Evolutionary conservation across 2,797 vertebrate genomes (phyloP).

Genomic region (Lutra lutra): DNA sequence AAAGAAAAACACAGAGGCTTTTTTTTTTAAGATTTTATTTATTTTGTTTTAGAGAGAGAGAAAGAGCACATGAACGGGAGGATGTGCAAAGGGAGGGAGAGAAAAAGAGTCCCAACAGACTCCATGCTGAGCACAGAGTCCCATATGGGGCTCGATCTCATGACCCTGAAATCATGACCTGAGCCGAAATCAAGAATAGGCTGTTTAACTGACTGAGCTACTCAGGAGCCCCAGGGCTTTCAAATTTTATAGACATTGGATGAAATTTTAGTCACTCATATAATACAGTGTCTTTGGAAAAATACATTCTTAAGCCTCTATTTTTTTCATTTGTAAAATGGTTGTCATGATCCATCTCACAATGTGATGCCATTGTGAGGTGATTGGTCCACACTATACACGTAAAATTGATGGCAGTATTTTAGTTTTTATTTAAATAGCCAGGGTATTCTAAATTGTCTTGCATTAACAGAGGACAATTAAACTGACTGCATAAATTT

Average conservation of each 20-base stretch:
- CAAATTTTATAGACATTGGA: not conserved
- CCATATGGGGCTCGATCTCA: not conserved
- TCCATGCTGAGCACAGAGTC: not conserved
- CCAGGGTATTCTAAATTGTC: not conserved
- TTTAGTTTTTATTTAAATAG: not conserved
- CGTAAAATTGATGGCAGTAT: not conserved
- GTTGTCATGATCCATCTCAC: not conserved
- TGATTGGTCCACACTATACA: not conserved
- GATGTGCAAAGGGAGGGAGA: not conserved
- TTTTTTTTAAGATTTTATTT: not conserved
- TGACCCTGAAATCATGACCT: not conserved
- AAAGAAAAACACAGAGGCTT: not conserved
- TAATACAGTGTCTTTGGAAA: not conserved
- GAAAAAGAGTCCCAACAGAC: not conserved
- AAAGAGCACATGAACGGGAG: not conserved
- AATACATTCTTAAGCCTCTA: not conserved
- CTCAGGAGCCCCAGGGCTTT: not conserved
- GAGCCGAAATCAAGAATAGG: not conserved
- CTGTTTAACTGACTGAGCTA: not conserved
- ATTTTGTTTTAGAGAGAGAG: not conserved
- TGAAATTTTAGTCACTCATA: not conserved
- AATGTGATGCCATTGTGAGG: not conserved
- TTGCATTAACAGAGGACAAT: not conserved
- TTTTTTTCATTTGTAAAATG: not conserved
- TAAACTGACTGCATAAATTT: not conserved